Conservation (phyloP, 2,113 vertebrate species). For the Bubo bubo region DNA sequence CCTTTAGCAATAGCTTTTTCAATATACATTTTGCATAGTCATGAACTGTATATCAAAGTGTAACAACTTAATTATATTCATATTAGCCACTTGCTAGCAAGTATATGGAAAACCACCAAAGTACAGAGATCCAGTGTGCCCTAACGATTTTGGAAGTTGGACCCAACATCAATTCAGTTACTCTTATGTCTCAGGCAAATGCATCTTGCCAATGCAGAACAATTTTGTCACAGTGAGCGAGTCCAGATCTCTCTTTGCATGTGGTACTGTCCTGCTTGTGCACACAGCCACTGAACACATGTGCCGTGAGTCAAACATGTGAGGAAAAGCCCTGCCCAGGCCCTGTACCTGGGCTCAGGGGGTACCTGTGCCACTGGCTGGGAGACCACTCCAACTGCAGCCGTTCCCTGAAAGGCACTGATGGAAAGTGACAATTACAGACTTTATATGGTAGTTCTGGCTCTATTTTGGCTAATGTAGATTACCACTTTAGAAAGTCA, state of each 20-base stretch:
- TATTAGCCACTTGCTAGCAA: background rate
- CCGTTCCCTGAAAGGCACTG: background rate
- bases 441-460: background rate
- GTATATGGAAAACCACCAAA: background rate
- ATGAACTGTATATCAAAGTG: background rate
- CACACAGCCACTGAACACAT: background rate
- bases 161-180: rapidly evolving
- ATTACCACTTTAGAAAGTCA: background rate
- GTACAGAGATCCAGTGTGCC: background rate
- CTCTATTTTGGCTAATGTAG: background rate
- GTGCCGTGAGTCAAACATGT: rapidly evolving
- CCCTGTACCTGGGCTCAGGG: background rate
- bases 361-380: background rate
- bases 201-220: background rate
- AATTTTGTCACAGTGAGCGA: background rate
- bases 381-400: background rate
- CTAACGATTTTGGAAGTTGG: background rate
- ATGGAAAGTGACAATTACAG: background rate
- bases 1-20: background rate
- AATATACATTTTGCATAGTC: background rate
- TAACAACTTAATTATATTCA: background rate
- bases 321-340: background rate
- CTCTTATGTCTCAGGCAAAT: background rate
- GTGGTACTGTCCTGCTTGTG: background rate
- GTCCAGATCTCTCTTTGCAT: background rate